These are phyloP conservation scores for Meloidogyne hapla DNA, from an alignment of 1,140 invertebrate species.

Conservation along the genomic window DNA sequence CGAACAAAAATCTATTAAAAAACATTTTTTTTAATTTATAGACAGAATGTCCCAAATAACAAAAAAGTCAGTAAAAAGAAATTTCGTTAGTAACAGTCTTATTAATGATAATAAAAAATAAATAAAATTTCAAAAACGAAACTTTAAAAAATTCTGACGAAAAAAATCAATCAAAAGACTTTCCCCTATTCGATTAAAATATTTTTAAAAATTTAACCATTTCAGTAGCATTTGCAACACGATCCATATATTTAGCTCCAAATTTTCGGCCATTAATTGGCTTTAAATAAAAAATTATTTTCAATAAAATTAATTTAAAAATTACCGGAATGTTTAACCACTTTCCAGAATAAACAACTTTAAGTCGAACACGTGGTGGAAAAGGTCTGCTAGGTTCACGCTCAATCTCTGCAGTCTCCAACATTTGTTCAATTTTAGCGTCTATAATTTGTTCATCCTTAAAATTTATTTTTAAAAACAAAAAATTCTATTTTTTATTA, in stretches of 20 bases:
- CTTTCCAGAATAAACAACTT: conserved; percentile 50
- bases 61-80: no score
- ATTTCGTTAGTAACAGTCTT: no score
- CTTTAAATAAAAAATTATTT: conserved; percentile 37
- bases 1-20: conserved; percentile 15
- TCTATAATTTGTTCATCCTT: conserved; percentile 53
- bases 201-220: conserved; percentile 34
- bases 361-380: conserved; percentile 52
- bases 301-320: neutral
- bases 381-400: conserved; percentile 43
- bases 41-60: no score
- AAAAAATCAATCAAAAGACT: conserved; percentile 13
- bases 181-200: neutral
- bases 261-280: conserved; percentile 44
- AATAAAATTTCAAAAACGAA: neutral
- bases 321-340: conserved; percentile 56
- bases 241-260: conserved; percentile 39
- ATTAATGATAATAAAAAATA: no score
- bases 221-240: conserved; percentile 53
- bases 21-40: neutral
- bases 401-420: conserved; percentile 35
- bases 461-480: conserved; percentile 3
- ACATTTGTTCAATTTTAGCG: conserved; percentile 50
- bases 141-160: no score
- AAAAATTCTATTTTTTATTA: neutral